Evolutionary conservation across 2,113 vertebrate species (phyloP).

Genomic region (Symphodus melops): DNA sequence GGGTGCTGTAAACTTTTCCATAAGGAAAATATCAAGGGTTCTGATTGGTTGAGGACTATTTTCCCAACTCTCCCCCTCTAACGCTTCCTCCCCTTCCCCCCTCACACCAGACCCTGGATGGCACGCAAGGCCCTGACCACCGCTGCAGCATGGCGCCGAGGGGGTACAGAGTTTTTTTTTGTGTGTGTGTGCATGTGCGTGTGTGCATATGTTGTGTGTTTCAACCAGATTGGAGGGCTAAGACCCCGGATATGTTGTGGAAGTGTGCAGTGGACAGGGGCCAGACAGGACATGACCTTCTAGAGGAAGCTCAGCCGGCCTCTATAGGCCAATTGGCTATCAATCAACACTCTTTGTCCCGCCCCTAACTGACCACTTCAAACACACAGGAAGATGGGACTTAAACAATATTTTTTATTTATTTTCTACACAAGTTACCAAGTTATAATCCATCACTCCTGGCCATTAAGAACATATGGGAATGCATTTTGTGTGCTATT

Average conservation of each 20-base stretch:
- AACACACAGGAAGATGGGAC: slow-evolving; percentile 58
- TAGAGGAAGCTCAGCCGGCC: slow-evolving; percentile 75
- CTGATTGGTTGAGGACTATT: slow-evolving; percentile 63
- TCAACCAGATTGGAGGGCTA: slow-evolving; percentile 50
- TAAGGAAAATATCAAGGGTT: slow-evolving; percentile 51
- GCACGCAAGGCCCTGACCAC: slow-evolving; percentile 76
- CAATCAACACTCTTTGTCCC: slow-evolving; percentile 74
- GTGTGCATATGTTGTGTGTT: slow-evolving; percentile 29
- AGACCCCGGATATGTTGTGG: slow-evolving; percentile 83
- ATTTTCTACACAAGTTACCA: slow-evolving; percentile 28
- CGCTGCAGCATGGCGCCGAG: slow-evolving; percentile 71
- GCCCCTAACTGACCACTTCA: slow-evolving; percentile 71
- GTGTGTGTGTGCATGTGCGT: slow-evolving; percentile 36
- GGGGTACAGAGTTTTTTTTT: slow-evolving; percentile 45
- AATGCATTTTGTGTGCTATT: neutral
- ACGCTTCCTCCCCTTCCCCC: slow-evolving; percentile 35
- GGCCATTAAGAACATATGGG: neutral
- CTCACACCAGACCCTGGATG: slow-evolving; percentile 62
- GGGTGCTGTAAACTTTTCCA: slow-evolving; percentile 69
- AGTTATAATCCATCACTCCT: neutral
- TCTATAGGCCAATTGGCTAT: slow-evolving; percentile 77
- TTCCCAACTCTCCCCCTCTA: slow-evolving; percentile 47
- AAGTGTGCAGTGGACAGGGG: slow-evolving; percentile 85
- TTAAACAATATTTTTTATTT: slow-evolving; percentile 14
- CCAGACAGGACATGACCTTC: slow-evolving; percentile 84